These are phyloP conservation scores for Drosophila neonasuta DNA, from an alignment of 2,888 invertebrate species.

Conservation along the genomic window DNA sequence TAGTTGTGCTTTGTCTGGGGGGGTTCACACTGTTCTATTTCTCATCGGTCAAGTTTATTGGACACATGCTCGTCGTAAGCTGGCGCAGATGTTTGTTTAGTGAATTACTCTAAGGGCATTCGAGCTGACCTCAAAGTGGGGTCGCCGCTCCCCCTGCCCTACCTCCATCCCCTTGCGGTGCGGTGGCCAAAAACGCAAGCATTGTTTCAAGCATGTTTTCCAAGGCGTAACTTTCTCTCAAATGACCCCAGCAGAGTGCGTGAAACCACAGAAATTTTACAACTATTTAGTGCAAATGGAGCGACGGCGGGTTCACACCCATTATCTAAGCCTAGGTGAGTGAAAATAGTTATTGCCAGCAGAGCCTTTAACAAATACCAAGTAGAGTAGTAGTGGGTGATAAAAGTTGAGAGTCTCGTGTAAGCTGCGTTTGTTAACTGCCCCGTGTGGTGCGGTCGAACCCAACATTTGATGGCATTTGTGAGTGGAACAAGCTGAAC, in stretches of 20 bases:
- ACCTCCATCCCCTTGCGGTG: constrained; percentile 9
- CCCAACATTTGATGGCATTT: constrained; percentile 24
- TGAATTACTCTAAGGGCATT: constrained; percentile 17
- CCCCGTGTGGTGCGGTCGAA: constrained; percentile 26
- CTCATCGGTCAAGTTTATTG: constrained; percentile 12
- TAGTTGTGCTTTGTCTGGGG: neutral
- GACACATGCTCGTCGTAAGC: constrained; percentile 7
- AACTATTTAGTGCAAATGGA: constrained; percentile 58
- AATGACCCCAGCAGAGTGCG: constrained; percentile 37
- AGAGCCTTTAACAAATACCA: constrained; percentile 8
- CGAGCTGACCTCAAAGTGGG: constrained; percentile 34
- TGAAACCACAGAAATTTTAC: constrained; percentile 57
- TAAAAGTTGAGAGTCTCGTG: constrained; percentile 53
- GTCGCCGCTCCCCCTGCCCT: neutral
- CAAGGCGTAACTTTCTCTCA: constrained; percentile 16
- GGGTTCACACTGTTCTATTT: constrained; percentile 1
- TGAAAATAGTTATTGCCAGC: constrained; percentile 24
- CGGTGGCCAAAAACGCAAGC: constrained; percentile 8
- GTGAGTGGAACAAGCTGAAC: constrained; percentile 13
- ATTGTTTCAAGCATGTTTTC: constrained; percentile 21
- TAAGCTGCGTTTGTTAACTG: constrained; percentile 30
- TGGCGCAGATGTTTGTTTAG: constrained; percentile 4
- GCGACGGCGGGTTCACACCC: constrained; percentile 40
- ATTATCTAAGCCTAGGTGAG: constrained; percentile 30
- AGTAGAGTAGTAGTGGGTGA: constrained; percentile 17